Evolutionary conservation across 1,140 invertebrate genomes (phyloP).

Genomic region (Pomacea maculata): DNA sequence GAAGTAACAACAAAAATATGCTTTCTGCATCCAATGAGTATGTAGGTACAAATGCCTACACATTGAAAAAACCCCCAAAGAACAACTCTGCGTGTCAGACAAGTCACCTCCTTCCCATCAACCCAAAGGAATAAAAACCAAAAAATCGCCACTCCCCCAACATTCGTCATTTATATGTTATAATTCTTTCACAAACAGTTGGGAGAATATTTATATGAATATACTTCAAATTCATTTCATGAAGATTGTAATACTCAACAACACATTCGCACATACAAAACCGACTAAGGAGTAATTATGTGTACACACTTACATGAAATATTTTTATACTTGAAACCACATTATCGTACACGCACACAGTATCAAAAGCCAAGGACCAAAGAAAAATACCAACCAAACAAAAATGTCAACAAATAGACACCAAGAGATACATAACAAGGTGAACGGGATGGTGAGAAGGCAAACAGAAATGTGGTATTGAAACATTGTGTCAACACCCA

Average conservation of each 20-base stretch:
- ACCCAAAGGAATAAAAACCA: no score
- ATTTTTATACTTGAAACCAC: slow-evolving; percentile 11
- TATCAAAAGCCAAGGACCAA: slow-evolving; percentile 15
- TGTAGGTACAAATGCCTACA: slow-evolving; percentile 6
- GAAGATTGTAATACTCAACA: slow-evolving; percentile 12
- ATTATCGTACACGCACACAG: slow-evolving; percentile 13
- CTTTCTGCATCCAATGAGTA: slow-evolving; percentile 9
- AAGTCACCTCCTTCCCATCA: no score
- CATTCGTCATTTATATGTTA: no score
- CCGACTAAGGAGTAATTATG: slow-evolving; percentile 10
- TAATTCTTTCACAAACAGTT: not conserved
- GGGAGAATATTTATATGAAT: slow-evolving; percentile 13
- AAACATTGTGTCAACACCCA: no score
- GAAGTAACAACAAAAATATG: slow-evolving; percentile 10
- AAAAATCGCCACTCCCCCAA: no score
- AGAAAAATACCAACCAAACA: not conserved
- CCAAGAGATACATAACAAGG: not conserved
- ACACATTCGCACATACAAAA: slow-evolving; percentile 20
- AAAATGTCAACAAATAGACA: not conserved
- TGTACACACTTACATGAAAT: slow-evolving; percentile 6
- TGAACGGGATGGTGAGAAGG: not conserved
- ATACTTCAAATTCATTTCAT: slow-evolving; percentile 14
- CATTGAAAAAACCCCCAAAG: slow-evolving; percentile 2
- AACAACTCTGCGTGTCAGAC: not conserved
- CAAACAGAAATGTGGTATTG: no score